These are phyloP conservation scores for Platyscapa corneri DNA, from an alignment of 1,140 invertebrate genomes.

Conservation along the genomic window DNA sequence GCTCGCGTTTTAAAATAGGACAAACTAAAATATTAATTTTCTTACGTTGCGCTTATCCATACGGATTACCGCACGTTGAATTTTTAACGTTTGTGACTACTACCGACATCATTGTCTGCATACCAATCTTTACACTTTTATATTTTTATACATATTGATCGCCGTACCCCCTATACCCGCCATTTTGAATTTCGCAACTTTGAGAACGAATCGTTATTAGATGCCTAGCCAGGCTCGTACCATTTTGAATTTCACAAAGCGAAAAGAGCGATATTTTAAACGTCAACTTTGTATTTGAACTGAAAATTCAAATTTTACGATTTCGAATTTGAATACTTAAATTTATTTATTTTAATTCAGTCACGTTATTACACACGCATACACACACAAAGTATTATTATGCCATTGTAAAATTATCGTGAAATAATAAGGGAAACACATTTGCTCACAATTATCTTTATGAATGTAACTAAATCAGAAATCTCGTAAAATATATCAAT, in stretches of 20 bases:
- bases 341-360: slow-evolving; percentile 15
- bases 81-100: neutral
- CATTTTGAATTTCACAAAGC: slow-evolving; percentile 15
- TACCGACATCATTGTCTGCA: neutral
- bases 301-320: neutral
- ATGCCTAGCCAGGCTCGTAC: neutral
- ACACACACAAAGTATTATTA: neutral
- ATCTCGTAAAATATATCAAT: neutral
- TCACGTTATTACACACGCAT: neutral
- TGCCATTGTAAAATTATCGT: neutral
- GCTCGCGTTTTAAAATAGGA: neutral
- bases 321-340: neutral
- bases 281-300: neutral
- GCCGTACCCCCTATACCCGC: neutral
- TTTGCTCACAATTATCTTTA: neutral
- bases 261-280: neutral
- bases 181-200: slow-evolving; percentile 17
- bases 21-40: neutral
- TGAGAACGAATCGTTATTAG: slow-evolving; percentile 2
- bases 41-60: neutral
- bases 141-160: neutral
- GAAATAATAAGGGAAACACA: neutral
- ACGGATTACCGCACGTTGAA: neutral
- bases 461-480: neutral
- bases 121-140: neutral